Evolutionary conservation across 2,113 vertebrate species (phyloP).

Genomic region (Geococcyx californianus): DNA sequence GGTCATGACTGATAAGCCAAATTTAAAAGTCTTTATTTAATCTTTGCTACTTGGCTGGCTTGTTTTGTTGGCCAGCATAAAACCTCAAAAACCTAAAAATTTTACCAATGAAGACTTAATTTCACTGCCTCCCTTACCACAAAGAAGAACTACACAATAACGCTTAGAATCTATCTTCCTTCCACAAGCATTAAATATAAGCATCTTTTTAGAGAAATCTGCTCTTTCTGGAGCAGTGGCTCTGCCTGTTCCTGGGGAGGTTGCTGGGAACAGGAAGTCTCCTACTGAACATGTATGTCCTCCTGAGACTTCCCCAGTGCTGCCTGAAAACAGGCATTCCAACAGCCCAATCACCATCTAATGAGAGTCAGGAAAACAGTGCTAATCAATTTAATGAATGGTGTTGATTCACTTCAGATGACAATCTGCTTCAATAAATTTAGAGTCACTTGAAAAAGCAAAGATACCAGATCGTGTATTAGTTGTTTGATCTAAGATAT

Average conservation of each 20-base stretch:
- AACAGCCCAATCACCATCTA: background rate
- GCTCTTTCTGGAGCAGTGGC: background rate
- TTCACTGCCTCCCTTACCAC: background rate
- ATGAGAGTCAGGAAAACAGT: slow-evolving; percentile 3
- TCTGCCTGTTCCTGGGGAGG: background rate
- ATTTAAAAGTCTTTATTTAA: background rate
- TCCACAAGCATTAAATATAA: background rate
- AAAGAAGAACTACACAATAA: background rate
- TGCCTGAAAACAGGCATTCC: background rate
- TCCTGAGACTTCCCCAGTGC: background rate
- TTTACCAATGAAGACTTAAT: background rate
- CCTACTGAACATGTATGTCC: background rate
- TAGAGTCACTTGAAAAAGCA: background rate
- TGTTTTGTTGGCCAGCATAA: background rate
- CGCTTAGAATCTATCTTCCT: background rate
- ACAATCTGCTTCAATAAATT: slow-evolving; percentile 33
- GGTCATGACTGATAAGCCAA: background rate
- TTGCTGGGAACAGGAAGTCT: background rate
- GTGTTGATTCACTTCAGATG: slow-evolving; percentile 39
- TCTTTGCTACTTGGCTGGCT: background rate
- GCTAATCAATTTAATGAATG: slow-evolving; percentile 31
- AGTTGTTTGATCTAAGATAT: background rate
- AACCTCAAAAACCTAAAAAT: background rate
- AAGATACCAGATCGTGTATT: background rate
- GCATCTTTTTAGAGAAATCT: background rate